Conservation (phyloP, 2,888 invertebrate species). For the Agapetus fuscipes region DNA sequence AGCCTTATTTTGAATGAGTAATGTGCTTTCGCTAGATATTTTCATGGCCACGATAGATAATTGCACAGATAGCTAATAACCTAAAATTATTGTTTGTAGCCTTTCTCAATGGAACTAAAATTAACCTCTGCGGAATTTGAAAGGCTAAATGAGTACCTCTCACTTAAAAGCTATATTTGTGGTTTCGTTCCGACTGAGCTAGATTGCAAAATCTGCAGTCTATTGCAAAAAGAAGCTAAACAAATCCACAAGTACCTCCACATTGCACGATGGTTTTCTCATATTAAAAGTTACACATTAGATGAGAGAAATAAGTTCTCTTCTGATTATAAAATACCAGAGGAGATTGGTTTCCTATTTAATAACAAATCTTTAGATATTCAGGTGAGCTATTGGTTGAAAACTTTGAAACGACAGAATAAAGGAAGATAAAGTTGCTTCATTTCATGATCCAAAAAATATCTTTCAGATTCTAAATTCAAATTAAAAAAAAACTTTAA, state of each 20-base stretch:
- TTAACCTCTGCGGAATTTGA: constrained; percentile 17
- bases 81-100: not conserved
- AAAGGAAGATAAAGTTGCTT: too few relatives aligned
- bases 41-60: not conserved
- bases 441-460: too few relatives aligned
- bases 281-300: constrained; percentile 49
- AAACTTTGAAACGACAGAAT: too few relatives aligned
- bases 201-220: constrained; percentile 39
- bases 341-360: constrained; percentile 33
- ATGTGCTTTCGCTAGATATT: not conserved
- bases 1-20: too few relatives aligned
- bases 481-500: too few relatives aligned
- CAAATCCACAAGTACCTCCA: constrained; percentile 35
- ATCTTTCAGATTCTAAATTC: too few relatives aligned
- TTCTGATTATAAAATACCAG: constrained; percentile 28
- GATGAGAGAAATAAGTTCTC: constrained; percentile 39
- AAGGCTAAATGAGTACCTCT: constrained; percentile 36
- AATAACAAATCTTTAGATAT: constrained; percentile 24
- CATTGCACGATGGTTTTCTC: constrained; percentile 50
- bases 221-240: constrained; percentile 26
- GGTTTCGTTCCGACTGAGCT: constrained; percentile 44
- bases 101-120: not conserved
- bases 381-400: constrained; percentile 28
- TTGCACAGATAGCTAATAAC: not conserved
- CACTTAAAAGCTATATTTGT: constrained; percentile 46